Conservation (phyloP, 2,797 vertebrate species). For the Macropodus opercularis region DNA sequence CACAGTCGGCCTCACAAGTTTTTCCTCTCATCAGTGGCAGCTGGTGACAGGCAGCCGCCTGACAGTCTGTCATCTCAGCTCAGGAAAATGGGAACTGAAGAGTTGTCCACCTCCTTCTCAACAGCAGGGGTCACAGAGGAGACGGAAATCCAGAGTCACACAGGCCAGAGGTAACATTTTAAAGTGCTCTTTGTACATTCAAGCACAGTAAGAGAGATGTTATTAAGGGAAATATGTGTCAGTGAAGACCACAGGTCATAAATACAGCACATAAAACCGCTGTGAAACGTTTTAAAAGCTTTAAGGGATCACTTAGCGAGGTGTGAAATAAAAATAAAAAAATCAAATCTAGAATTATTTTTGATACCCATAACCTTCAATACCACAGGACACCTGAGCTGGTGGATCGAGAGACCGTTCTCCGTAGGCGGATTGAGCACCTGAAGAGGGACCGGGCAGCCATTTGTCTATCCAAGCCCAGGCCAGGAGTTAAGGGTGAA, state of each 20-base stretch:
- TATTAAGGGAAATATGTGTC: background rate
- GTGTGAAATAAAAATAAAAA: background rate
- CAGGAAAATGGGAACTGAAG: conserved; percentile 56
- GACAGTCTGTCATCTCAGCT: conserved; percentile 42
- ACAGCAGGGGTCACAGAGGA: conserved; percentile 69
- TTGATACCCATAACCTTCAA: background rate
- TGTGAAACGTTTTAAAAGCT: background rate
- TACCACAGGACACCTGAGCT: conserved; percentile 53
- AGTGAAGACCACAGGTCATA: background rate
- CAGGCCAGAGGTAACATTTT: conserved; percentile 60
- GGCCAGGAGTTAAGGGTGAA: conserved; percentile 29
- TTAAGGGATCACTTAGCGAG: background rate
- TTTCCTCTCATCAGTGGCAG: conserved; percentile 52
- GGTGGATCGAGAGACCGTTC: conserved; percentile 60
- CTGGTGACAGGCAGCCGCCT: conserved; percentile 34
- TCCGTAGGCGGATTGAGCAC: conserved; percentile 75
- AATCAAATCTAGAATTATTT: background rate
- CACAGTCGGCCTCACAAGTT: conserved; percentile 19
- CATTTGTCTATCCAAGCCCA: conserved; percentile 76
- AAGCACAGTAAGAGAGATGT: background rate
- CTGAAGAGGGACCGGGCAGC: conserved; percentile 81
- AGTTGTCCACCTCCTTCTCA: conserved; percentile 74
- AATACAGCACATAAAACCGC: background rate
- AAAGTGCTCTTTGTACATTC: conserved; percentile 14
- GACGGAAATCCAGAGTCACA: conserved; percentile 30